Conservation (phyloP, 2,113 vertebrate species). For the Balaeniceps rex region DNA sequence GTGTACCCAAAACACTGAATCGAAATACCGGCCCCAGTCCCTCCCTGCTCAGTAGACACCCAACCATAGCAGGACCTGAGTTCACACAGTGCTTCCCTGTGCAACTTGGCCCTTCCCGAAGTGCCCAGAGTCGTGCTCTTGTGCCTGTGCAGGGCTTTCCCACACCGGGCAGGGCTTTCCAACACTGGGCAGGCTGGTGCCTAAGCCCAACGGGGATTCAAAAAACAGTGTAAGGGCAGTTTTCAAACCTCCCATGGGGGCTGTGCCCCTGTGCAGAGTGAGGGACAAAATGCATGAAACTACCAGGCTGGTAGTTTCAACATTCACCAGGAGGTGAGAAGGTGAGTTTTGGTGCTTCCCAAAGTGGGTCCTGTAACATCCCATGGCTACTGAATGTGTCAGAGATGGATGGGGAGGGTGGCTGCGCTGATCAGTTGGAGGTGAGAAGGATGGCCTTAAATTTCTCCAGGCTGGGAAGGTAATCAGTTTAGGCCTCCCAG, state of each 20-base stretch:
- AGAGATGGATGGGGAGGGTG: background rate
- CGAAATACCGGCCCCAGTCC: background rate
- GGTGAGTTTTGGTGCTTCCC: background rate
- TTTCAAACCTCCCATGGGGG: rapidly evolving
- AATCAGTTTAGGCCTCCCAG: background rate
- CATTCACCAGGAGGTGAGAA: rapidly evolving
- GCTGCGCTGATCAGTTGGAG: rapidly evolving
- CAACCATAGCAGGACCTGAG: background rate
- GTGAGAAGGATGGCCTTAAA: background rate
- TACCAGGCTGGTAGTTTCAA: background rate
- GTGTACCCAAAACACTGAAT: background rate
- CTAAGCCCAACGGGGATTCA: background rate
- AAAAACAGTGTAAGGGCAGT: background rate
- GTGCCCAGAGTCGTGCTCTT: background rate
- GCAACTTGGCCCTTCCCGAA: background rate
- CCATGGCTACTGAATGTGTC: background rate
- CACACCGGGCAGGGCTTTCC: background rate
- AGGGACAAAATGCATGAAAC: background rate
- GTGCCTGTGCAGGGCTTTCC: background rate
- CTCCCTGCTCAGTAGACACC: background rate
- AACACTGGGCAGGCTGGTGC: background rate
- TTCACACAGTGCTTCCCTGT: background rate
- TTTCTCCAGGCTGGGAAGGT: background rate
- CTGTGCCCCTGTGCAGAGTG: background rate
- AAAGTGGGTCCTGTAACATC: background rate